Conservation (phyloP, 2,113 vertebrate genomes). For the Rana temporaria region DNA sequence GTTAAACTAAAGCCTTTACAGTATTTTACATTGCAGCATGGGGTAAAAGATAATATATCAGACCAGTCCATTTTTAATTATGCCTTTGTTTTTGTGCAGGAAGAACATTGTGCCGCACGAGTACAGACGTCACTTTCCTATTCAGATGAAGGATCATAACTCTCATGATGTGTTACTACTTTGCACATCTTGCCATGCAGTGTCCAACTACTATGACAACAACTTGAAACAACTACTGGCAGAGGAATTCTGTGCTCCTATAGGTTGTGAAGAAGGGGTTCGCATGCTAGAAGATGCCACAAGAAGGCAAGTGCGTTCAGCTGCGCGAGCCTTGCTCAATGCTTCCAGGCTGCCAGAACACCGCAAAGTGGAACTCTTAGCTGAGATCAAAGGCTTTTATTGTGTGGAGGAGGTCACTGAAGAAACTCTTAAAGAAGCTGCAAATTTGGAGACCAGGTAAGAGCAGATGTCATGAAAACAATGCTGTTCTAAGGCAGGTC, state of each 20-base stretch:
- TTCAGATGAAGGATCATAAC: slow-evolving; percentile 98
- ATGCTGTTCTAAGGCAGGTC: too few species aligned
- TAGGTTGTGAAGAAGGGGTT: slow-evolving; percentile 89
- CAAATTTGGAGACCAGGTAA: slow-evolving; percentile 89
- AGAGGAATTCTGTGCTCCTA: slow-evolving; percentile 84
- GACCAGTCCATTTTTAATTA: too few species aligned
- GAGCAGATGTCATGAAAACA: too few species aligned
- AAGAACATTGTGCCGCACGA: slow-evolving; percentile 96
- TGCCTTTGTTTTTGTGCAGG: slow-evolving; percentile 65
- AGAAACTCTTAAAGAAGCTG: slow-evolving; percentile 82
- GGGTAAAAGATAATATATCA: too few species aligned
- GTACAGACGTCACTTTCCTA: slow-evolving; percentile 93
- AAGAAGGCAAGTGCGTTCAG: slow-evolving; percentile 88
- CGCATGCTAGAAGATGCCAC: slow-evolving; percentile 86
- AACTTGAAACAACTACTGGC: slow-evolving; percentile 90
- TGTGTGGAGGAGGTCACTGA: slow-evolving; percentile 67
- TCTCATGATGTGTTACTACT: slow-evolving; percentile 95
- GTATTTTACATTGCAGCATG: too few species aligned
- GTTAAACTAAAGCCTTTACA: too few species aligned
- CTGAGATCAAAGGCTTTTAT: slow-evolving; percentile 77
- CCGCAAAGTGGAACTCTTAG: slow-evolving; percentile 81
- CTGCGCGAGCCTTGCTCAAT: slow-evolving; percentile 86
- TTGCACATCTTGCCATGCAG: slow-evolving; percentile 91
- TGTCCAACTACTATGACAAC: slow-evolving; percentile 91
- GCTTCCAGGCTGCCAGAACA: slow-evolving; percentile 80